Percentiles rank a stretch among this genome's conserved stretches.
phyloP scores from a whole-genome alignment of 2,797 vertebrate genomes.

The Artibeus lituratus region DNA sequence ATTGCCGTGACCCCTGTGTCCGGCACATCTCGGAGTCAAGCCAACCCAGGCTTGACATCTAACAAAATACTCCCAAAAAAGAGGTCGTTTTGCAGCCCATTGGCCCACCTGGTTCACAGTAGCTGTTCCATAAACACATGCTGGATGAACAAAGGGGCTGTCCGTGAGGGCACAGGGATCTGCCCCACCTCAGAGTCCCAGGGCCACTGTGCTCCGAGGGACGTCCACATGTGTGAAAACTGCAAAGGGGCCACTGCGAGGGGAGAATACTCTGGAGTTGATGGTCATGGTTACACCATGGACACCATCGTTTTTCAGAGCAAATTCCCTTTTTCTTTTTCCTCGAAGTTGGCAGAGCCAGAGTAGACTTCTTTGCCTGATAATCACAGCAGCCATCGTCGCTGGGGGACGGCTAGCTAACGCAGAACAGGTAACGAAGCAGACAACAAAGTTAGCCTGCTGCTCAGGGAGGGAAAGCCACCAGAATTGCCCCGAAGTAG shows the following conservation, averaged over 20 bases:
- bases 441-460: not conserved
- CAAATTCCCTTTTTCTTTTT: not conserved
- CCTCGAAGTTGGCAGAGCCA: not conserved
- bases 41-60: too few relatives aligned
- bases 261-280: not conserved
- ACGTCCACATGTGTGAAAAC: accelerated
- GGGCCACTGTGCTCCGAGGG: accelerated
- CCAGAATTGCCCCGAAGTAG: not conserved
- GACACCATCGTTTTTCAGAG: not conserved
- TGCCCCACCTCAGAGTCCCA: accelerated
- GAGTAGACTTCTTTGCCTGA: not conserved
- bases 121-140: not conserved
- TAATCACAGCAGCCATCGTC: not conserved
- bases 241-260: not conserved
- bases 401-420: accelerated
- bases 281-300: too few relatives aligned
- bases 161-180: accelerated
- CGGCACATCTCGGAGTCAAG: too few relatives aligned
- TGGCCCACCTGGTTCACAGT: not conserved
- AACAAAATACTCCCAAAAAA: too few relatives aligned
- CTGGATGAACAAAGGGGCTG: accelerated
- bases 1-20: not conserved
- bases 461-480: not conserved
- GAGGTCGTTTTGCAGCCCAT: not conserved
- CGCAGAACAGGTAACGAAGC: not conserved